A percentile compares a stretch with the other conserved stretches of the same genome.
Conservation (phyloP, 64 coral and sea anemone genomes). For the Platygyra sinensis region DNA sequence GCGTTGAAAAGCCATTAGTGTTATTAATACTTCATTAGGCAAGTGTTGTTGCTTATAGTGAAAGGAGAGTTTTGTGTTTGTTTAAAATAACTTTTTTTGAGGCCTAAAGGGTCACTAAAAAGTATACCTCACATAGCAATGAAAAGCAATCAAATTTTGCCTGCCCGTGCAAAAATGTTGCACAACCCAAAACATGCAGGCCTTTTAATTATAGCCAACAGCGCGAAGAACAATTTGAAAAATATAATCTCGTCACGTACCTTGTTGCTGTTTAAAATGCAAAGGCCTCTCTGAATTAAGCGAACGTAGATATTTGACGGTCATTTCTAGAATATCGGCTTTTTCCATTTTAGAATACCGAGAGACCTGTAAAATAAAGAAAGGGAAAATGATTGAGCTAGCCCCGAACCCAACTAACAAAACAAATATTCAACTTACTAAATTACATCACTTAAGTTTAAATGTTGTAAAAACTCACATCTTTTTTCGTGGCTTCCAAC, state of each 20-base stretch:
- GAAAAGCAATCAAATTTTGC: neutral
- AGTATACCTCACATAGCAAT: neutral
- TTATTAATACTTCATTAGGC: conserved; percentile 14
- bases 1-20: conserved; percentile 14
- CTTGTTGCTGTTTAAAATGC: conserved; percentile 57
- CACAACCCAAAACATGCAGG: neutral
- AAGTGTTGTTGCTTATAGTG: neutral
- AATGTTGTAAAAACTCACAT: conserved; percentile 65
- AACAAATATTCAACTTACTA: conserved; percentile 12
- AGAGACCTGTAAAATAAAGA: conserved; percentile 56
- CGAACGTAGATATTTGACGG: conserved; percentile 86
- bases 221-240: neutral
- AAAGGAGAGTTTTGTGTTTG: conserved; percentile 1
- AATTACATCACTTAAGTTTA: neutral
- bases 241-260: conserved; percentile 23
- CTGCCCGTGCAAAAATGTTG: neutral
- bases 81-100: neutral
- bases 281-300: conserved; percentile 2
- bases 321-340: conserved; percentile 94
- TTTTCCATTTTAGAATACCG: conserved; percentile 98
- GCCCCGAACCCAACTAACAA: neutral
- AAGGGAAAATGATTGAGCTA: neutral
- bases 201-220: neutral
- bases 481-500: conserved; percentile 92
- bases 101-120: neutral